Conservation (phyloP, 1,140 invertebrate genomes). For the Caenorhabditis brenneri region DNA sequence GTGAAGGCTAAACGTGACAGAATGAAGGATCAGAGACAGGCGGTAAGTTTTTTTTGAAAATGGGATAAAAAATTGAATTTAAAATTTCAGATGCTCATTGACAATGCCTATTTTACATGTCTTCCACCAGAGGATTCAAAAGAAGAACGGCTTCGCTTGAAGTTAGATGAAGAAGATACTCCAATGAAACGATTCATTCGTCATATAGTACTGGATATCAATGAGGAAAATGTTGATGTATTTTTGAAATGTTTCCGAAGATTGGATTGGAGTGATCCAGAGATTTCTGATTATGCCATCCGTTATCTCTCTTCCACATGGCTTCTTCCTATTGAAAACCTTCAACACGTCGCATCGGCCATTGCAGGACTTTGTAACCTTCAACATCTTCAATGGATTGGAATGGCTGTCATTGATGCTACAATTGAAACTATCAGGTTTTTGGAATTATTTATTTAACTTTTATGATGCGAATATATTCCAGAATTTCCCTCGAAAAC, state of each 20-base stretch:
- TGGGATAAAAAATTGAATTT: no score
- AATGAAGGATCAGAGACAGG: constrained; percentile 53
- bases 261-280: constrained; percentile 41
- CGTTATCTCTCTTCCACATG: constrained; percentile 51
- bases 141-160: constrained; percentile 16
- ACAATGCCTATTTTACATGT: constrained; percentile 54
- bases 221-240: neutral
- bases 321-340: constrained; percentile 35
- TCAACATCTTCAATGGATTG: constrained; percentile 47
- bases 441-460: neutral
- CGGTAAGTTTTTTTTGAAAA: no score
- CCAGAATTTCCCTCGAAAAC: constrained; percentile 43
- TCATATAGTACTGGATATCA: constrained; percentile 27
- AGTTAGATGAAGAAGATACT: constrained; percentile 41
- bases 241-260: constrained; percentile 22
- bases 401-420: constrained; percentile 35
- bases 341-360: constrained; percentile 38
- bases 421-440: constrained; percentile 45
- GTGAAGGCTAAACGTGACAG: constrained; percentile 54
- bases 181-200: constrained; percentile 49
- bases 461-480: neutral
- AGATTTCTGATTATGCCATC: constrained; percentile 42
- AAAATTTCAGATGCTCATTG: constrained; percentile 49
- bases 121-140: constrained; percentile 53
- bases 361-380: constrained; percentile 43